Percentiles rank a stretch among this genome's conserved stretches.
Evolutionary conservation across 2,797 vertebrate species (phyloP).

Genomic region (Eulemur coronatus): DNA sequence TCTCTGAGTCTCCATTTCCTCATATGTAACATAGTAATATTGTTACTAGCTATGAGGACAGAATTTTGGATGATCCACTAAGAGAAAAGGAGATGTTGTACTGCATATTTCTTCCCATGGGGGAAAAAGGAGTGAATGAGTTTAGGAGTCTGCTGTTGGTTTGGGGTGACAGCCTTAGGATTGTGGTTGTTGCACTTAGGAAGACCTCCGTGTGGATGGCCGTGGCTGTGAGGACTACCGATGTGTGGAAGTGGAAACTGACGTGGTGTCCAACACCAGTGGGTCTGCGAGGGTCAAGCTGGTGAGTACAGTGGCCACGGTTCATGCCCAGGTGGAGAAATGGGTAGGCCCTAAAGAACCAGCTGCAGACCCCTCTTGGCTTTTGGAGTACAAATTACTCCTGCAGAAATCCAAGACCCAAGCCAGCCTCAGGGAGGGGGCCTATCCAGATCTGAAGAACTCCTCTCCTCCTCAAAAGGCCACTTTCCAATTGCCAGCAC

Average conservation of each 20-base stretch:
- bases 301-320: constrained; percentile 83
- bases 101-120: background rate
- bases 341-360: background rate
- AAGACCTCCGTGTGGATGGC: constrained; percentile 95
- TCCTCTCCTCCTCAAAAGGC: background rate
- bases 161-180: background rate
- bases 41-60: background rate
- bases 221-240: constrained; percentile 97
- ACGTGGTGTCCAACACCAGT: constrained; percentile 97
- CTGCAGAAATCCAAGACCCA: background rate
- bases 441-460: background rate
- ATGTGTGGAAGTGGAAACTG: constrained; percentile 95
- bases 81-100: background rate
- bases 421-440: background rate
- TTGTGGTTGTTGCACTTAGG: constrained; percentile 82
- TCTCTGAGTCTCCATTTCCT: background rate
- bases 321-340: background rate
- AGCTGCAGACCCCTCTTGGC: background rate
- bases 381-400: background rate
- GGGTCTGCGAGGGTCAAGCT: constrained; percentile 96
- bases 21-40: background rate
- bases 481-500: background rate
- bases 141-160: background rate
- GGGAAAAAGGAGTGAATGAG: background rate
- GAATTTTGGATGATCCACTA: background rate